Base-by-base conservation (phyloP, 2,113 vertebrate genomes). In the Neomonachus schauinslandi region DNA sequence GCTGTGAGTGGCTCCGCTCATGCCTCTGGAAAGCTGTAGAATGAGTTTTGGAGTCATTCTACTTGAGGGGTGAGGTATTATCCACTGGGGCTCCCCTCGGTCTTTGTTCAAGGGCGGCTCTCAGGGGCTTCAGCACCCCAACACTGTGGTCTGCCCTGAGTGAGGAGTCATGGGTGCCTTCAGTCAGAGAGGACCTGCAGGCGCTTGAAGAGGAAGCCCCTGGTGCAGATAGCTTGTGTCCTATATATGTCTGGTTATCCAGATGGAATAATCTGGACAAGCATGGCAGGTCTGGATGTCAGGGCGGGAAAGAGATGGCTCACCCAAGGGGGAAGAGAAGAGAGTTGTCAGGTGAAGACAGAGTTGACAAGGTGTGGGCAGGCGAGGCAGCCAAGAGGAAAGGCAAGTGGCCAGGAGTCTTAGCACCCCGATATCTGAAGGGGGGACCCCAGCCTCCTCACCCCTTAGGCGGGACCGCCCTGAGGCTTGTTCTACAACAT, bases 311-410 rank as follows among this genome's bases (percentile, higher is more conserved):
- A 31, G 57, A 95, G 26, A 19, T 9, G 46, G 36, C 16, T 2
- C 28, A 11, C 26, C 39, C 36, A 4, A 18, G 33, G 6, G 11
- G 36, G 26, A 21, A 67, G 2, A 24, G 72, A 39, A 59, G n/a
- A 94, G 86, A 59, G 31, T 0, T 8, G 42, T 0, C 1, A n/a
- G 79, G n/a, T 11, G 39, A 82, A 92, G 74, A 33, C 39, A 46
- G 0, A 0, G 24, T 33, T 13, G 5, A 21, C 5, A 83, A 72
- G 36, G 51, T 36, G 19, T 28, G n/a, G 31, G 46, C n/a, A 2
- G 26, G 21, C 0, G 5, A 65, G 39, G 26, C 26, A 74, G 69
- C n/a, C 26, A 4, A 1, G 9, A 4, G 39, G 55, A 21, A 14
- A n/a, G n/a, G n/a, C 46, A 24, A 13, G 67, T 31, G 15, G 15